Evolutionary conservation across 2,113 vertebrate genomes (phyloP).

Genomic region (Actenoides hombroni): DNA sequence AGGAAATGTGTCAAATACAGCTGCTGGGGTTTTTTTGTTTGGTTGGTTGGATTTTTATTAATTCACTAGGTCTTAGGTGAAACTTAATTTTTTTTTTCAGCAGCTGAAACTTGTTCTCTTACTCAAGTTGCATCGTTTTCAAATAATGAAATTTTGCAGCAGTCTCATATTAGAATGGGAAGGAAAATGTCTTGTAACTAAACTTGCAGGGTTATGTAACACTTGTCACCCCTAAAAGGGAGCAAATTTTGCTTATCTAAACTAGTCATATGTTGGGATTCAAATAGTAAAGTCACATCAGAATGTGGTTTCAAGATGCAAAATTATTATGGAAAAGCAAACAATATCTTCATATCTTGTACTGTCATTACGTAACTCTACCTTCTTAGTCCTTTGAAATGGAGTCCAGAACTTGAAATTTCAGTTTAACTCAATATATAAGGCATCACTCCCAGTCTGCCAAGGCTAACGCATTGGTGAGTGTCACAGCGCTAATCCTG

Average conservation of each 20-base stretch:
- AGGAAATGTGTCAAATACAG: neutral
- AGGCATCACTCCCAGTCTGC: neutral
- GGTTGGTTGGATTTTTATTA: no score
- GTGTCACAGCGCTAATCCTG: neutral
- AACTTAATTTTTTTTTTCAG: slow-evolving; percentile 12
- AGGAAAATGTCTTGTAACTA: neutral
- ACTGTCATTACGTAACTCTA: neutral
- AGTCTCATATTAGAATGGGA: neutral
- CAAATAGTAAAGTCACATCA: neutral
- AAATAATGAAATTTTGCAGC: neutral
- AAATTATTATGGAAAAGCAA: neutral
- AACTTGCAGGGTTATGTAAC: neutral
- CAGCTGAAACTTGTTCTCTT: neutral
- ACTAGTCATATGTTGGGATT: neutral
- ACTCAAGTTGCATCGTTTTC: neutral
- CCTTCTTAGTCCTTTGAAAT: neutral
- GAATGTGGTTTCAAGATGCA: neutral
- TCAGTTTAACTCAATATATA: neutral
- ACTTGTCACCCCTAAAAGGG: neutral
- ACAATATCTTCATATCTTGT: neutral
- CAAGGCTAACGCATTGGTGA: neutral
- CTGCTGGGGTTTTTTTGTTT: neutral
- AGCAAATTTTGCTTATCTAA: slow-evolving; percentile 1
- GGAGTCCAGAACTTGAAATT: neutral
- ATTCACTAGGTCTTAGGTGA: neutral